Evolutionary conservation across 2,113 vertebrate species (phyloP).

Genomic region (Girardinichthys multiradiatus): DNA sequence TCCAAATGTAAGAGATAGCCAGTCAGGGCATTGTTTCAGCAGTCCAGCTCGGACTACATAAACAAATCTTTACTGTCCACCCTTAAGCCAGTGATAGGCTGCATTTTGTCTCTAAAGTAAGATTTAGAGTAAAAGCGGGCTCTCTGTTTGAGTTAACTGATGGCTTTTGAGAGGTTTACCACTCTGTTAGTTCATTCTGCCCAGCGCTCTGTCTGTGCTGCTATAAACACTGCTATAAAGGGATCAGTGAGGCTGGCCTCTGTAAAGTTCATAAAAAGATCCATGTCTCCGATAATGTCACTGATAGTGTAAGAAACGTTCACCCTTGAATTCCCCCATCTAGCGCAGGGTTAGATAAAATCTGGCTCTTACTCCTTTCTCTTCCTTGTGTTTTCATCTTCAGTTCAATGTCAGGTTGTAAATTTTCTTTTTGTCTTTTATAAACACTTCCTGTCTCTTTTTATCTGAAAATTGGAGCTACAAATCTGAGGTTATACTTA

Average conservation of each 20-base stretch:
- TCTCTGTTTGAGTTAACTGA: constrained; percentile 57
- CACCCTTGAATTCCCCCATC: constrained; percentile 24
- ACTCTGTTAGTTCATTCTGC: constrained; percentile 70
- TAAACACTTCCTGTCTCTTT: not conserved
- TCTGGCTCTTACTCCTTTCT: not conserved
- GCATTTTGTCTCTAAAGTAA: constrained; percentile 48
- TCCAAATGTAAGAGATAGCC: constrained; percentile 34
- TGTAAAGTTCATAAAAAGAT: constrained; percentile 72
- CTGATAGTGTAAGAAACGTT: constrained; percentile 39
- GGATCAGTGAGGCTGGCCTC: constrained; percentile 67
- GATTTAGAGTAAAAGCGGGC: constrained; percentile 58
- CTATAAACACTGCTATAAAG: constrained; percentile 68
- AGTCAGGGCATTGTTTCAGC: constrained; percentile 42
- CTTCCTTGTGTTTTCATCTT: constrained; percentile 11
- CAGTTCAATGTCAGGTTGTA: constrained; percentile 10
- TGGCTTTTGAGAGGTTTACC: constrained; percentile 72
- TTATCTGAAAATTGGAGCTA: not conserved
- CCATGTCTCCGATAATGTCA: constrained; percentile 67
- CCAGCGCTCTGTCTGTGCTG: constrained; percentile 53
- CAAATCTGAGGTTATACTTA: not conserved
- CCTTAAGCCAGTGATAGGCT: constrained; percentile 33
- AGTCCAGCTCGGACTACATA: constrained; percentile 54
- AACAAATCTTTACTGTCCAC: constrained; percentile 48
- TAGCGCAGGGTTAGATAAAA: constrained; percentile 2
- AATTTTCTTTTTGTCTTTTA: constrained; percentile 4